A percentile compares a stretch with the other conserved stretches of the same genome.
phyloP scores from a whole-genome alignment of 2,888 invertebrate species.

The Caenorhabditis sp. region DNA sequence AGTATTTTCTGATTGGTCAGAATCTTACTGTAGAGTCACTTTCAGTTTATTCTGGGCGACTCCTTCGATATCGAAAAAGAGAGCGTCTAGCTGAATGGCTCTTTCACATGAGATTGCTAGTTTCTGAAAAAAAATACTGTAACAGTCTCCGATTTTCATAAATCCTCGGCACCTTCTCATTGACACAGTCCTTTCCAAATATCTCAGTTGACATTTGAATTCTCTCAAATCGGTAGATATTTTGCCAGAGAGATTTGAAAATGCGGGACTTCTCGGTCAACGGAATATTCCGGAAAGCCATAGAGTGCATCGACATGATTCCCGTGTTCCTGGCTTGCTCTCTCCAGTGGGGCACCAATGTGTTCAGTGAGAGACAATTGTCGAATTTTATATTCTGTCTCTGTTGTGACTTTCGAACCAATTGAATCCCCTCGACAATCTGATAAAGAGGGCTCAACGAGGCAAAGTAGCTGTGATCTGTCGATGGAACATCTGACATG shows the following conservation, averaged over 20 bases:
- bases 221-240: conserved; percentile 57
- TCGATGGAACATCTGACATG: conserved; percentile 38
- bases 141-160: not conserved
- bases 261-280: conserved; percentile 49
- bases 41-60: conserved; percentile 41
- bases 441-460: conserved; percentile 38
- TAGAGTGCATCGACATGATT: conserved; percentile 53
- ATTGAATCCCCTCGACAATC: conserved; percentile 37
- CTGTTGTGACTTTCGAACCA: conserved; percentile 40
- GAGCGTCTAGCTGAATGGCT: conserved; percentile 53
- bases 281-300: conserved; percentile 53
- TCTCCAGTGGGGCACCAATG: conserved; percentile 56
- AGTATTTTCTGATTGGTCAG: conserved; percentile 9
- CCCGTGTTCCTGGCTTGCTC: conserved; percentile 45
- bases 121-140: conserved; percentile 36
- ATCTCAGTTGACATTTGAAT: conserved; percentile 63
- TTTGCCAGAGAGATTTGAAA: conserved; percentile 59
- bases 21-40: conserved; percentile 58
- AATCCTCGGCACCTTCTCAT: conserved; percentile 38
- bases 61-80: conserved; percentile 59
- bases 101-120: conserved; percentile 46
- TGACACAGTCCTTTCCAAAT: conserved; percentile 52
- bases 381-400: conserved; percentile 38
- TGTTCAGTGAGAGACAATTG: conserved; percentile 43
- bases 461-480: conserved; percentile 44